Evolutionary conservation across 2,888 invertebrate genomes (phyloP).

Genomic region (Sinopyrophorus schimmeli): DNA sequence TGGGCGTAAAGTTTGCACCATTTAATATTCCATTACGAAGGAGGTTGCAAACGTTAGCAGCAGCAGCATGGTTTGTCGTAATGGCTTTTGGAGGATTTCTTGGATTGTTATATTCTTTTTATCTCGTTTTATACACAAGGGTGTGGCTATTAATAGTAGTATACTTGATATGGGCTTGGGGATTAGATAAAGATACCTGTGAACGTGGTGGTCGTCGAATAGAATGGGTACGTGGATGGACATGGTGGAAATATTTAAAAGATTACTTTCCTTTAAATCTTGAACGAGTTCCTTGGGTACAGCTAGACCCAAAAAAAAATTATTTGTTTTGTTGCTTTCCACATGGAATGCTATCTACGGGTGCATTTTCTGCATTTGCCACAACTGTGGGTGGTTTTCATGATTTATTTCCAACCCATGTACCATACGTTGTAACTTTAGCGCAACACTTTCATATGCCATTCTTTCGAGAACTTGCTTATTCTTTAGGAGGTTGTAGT

Average conservation of each 20-base stretch:
- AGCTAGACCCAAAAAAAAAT: constrained; percentile 77
- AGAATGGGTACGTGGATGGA: constrained; percentile 61
- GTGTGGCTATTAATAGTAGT: constrained; percentile 61
- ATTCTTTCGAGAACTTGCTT: constrained; percentile 68
- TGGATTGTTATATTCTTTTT: constrained; percentile 59
- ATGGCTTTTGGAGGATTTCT: constrained; percentile 65
- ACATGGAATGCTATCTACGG: constrained; percentile 81
- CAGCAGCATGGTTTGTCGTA: constrained; percentile 70
- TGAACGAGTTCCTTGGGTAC: constrained; percentile 81
- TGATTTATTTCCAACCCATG: constrained; percentile 58
- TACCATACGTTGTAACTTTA: constrained; percentile 60
- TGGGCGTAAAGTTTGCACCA: constrained; percentile 88
- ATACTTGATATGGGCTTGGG: constrained; percentile 67
- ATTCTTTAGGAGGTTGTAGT: constrained; percentile 60
- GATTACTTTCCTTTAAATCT: constrained; percentile 86
- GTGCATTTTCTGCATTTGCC: constrained; percentile 78
- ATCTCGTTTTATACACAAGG: constrained; percentile 61
- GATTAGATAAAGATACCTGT: constrained; percentile 62
- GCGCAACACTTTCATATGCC: constrained; percentile 72
- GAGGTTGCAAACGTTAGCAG: constrained; percentile 82
- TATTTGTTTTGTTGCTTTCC: constrained; percentile 83
- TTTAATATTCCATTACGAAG: constrained; percentile 72
- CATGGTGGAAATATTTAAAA: constrained; percentile 73
- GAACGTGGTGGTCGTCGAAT: constrained; percentile 59
- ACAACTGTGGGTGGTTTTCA: constrained; percentile 63